Base-by-base conservation (phyloP, 1,140 invertebrate genomes). In the Macrotrachela quadricornifera region DNA sequence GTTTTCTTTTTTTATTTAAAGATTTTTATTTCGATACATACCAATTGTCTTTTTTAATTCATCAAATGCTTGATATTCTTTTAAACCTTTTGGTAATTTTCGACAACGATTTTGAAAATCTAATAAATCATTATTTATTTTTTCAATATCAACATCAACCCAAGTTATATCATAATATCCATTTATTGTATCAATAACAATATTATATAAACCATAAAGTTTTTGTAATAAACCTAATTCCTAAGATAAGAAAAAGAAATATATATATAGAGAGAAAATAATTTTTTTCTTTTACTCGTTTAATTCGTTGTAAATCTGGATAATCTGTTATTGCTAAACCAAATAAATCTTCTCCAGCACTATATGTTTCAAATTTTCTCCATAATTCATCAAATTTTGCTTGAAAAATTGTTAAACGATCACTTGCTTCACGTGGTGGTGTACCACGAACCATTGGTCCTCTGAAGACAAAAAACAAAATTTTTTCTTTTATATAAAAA, bases 51-150 rank as follows among this genome's bases (percentile, higher is more conserved):
- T 87, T 63, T 92, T 88, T 45, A 94, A 71, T 6, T 87, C 86
- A 62, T 83, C 83, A 70, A 90, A 96, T 1, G 88, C 88, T 12
- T 88, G 87, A 88, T 88, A 96, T 70, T 94, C 88, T 69, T 94
- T 91, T 18, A 94, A 70, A 4, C 83, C 87, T 68, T 94, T 94
- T 0, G 88, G 88, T 37, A 95, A 72, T 68, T 94, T 94, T 30
- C 68, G 64, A 57, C 68, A 71, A 55, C 68, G 68, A 49, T 92
- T 92, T 73, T 94, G 88, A 64, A 95, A 95, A 61, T 95, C 88
- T 77, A 92, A 82, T 10, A 95, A 69, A 65, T 95, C 87, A 63
- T 87, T 88, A 62, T 92, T 94, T 57, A 96, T 94, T 63, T 88
- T 84, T 68, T 94, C 88, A 61, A 95, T 90, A 60, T 95, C 88